phyloP scores from a whole-genome alignment of 2,797 vertebrate genomes.

The Cossypha heuglini region DNA sequence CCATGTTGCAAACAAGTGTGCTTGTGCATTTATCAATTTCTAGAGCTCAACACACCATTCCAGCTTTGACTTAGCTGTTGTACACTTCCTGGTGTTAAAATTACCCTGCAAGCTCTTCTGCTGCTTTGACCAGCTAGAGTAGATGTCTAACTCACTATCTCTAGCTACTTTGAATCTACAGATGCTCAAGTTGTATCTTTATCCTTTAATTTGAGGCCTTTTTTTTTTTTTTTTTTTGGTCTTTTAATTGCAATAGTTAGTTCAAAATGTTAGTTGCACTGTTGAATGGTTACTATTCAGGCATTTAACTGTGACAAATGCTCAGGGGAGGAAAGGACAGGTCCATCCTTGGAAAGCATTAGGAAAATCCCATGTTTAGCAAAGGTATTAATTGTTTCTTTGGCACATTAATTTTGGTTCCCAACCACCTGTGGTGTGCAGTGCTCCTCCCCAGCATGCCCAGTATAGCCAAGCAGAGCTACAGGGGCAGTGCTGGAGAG shows the following conservation, averaged over 20 bases:
- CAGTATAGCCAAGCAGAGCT: accelerated
- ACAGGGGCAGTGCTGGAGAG: accelerated
- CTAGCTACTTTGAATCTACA: neutral
- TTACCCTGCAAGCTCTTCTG: neutral
- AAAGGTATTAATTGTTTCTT: neutral
- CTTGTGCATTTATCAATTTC: neutral
- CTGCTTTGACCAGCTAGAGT: neutral
- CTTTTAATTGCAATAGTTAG: neutral
- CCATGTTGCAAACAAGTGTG: neutral
- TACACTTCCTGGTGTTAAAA: neutral
- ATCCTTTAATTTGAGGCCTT: neutral
- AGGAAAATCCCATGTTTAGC: neutral
- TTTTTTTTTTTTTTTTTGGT: neutral
- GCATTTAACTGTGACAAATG: neutral
- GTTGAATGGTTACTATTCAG: neutral
- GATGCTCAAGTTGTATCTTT: neutral
- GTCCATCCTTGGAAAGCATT: neutral
- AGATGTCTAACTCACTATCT: neutral
- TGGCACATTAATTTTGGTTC: accelerated
- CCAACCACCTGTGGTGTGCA: neutral
- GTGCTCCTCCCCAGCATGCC: neutral
- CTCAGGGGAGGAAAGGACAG: neutral
- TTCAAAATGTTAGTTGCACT: neutral
- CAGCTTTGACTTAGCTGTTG: neutral
- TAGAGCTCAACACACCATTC: neutral